Evolutionary conservation across 2,113 vertebrate species (phyloP).

Genomic region (Eretmochelys imbricata): DNA sequence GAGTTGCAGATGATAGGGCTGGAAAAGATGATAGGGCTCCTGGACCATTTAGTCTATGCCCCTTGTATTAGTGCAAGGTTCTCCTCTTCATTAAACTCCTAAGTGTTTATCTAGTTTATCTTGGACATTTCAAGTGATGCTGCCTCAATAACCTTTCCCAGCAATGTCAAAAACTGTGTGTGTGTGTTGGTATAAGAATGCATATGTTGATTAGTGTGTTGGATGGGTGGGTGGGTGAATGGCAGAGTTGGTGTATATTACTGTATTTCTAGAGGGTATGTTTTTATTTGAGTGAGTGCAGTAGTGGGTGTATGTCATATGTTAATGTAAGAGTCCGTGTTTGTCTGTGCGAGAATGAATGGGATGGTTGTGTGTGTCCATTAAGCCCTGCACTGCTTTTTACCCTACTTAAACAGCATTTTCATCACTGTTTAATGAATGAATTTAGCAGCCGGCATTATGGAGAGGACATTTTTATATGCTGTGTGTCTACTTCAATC

Average conservation of each 20-base stretch:
- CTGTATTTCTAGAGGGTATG: neutral
- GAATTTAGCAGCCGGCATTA: slow-evolving; percentile 39
- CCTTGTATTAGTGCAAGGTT: neutral
- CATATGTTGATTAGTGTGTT: neutral
- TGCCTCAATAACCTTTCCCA: neutral
- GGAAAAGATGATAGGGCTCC: neutral
- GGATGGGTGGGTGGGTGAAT: neutral
- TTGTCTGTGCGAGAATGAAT: neutral
- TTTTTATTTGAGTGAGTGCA: neutral
- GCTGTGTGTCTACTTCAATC: slow-evolving; percentile 49
- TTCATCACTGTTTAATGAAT: slow-evolving; percentile 66
- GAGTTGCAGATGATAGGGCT: neutral
- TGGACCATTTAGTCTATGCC: neutral
- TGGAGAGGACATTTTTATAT: slow-evolving; percentile 56
- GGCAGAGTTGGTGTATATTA: neutral
- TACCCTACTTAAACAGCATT: slow-evolving; percentile 23
- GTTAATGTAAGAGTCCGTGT: fast-evolving
- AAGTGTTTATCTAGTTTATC: neutral
- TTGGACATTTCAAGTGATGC: neutral
- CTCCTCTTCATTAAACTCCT: neutral
- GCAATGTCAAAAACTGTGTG: neutral
- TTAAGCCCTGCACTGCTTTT: slow-evolving; percentile 39
- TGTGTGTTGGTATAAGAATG: neutral
- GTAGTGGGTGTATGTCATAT: neutral
- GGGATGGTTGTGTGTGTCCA: neutral